Evolutionary conservation across 2,113 vertebrate species (phyloP).

Genomic region (Callionymus lyra): DNA sequence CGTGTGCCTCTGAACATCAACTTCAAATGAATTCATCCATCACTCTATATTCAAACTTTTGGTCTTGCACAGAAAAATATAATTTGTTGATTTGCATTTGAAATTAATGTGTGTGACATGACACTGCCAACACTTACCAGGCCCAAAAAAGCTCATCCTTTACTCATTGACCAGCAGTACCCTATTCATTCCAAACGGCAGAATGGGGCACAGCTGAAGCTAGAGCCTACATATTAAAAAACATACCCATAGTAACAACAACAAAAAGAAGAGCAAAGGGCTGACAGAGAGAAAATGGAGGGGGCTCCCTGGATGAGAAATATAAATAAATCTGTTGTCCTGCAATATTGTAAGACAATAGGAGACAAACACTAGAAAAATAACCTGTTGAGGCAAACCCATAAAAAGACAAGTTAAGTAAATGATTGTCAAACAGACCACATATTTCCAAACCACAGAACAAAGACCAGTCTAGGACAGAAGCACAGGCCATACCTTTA

Average conservation of each 20-base stretch:
- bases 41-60: constrained; percentile 52
- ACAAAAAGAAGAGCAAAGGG: constrained; percentile 29
- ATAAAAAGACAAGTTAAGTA: constrained; percentile 63
- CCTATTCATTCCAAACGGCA: constrained; percentile 89
- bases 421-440: constrained; percentile 71
- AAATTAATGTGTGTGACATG: constrained; percentile 67
- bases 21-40: constrained; percentile 18
- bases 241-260: constrained; percentile 76
- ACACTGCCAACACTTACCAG: constrained; percentile 84
- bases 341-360: constrained; percentile 60
- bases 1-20: constrained; percentile 65
- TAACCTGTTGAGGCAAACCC: constrained; percentile 64
- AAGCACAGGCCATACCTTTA: constrained; percentile 64
- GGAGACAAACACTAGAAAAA: constrained; percentile 58
- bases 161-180: constrained; percentile 83
- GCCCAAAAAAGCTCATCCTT: constrained; percentile 85
- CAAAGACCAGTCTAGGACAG: constrained; percentile 63
- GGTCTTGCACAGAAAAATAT: constrained; percentile 82
- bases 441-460: constrained; percentile 76
- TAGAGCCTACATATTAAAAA: constrained; percentile 83
- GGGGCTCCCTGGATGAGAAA: constrained; percentile 52
- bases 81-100: constrained; percentile 51
- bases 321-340: constrained; percentile 47
- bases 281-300: constrained; percentile 50
- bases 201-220: constrained; percentile 81